Evolutionary conservation across 2,113 vertebrate species (phyloP), one percentile per base, ranked within the genome.

Genomic region (Cyprinodon tularosa): DNA sequence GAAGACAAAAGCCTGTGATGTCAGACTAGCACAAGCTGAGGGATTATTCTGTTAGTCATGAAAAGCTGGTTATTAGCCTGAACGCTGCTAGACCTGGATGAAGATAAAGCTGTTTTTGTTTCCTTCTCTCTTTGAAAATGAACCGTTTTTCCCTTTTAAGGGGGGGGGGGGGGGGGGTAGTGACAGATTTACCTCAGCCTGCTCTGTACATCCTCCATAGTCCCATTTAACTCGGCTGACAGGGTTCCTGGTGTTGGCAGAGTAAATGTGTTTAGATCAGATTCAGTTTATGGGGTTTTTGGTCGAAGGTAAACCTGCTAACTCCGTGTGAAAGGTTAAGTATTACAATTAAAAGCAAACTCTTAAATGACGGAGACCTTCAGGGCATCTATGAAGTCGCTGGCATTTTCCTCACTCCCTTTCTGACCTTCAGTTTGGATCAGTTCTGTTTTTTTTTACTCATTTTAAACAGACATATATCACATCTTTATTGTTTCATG

Each of bases 31-130:
- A 36, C 73, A 80, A 76, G 69, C 80, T 74, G 40, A 29, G 37
- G 66, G 81, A 78, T 82, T 71, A 77, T 66, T n/a, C 37, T 65
- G 53, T 76, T 62, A 76, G 53, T 61, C 80, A 68, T 67, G 39
- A 77, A 63, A 77, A 38, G 40, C 73, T 73, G 14, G 15, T 65
- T 53, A 40, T 57, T 29, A 6, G 38, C 66, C 44, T 59, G 29
- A 60, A 0, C 66, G 40, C 3, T 11, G 39, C 42, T 37, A 60
- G 9, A 1, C 39, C 9, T 53, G n/a, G 12, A 13, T 68, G 37
- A 14, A 40, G 45, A 29, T 3, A 3, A 11, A 15, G 59, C 0
- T 22, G 14, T 48, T 48, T 71, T 62, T 42, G 44, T 44, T 50
- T 68, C 6, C 39, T 60, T 14, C 37, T 0, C 22, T 63, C 37